phyloP scores from a whole-genome alignment of 2,113 vertebrate species.

The Python bivittatus region DNA sequence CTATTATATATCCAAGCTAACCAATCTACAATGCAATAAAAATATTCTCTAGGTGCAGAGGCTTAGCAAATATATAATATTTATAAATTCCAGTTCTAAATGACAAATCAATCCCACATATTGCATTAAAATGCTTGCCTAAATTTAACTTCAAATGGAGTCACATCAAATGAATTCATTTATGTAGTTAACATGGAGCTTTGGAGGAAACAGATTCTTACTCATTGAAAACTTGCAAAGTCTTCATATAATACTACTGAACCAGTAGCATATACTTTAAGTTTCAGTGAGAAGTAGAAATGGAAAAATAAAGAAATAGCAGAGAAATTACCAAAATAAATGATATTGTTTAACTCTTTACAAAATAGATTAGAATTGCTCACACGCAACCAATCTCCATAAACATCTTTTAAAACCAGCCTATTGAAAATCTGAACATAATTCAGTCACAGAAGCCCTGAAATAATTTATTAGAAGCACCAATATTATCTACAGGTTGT shows the following conservation, averaged over 20 bases:
- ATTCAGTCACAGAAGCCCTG: conserved; percentile 18
- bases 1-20: not conserved
- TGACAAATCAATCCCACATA: not conserved
- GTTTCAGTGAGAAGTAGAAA: not conserved
- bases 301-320: not conserved
- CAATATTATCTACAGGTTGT: not conserved
- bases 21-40: not conserved
- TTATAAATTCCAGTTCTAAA: not conserved
- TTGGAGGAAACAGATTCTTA: not conserved
- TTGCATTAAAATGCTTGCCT: not conserved
- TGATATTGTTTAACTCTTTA: not conserved
- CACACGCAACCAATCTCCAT: conserved; percentile 30
- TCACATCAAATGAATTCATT: not conserved
- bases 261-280: not conserved
- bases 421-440: conserved; percentile 11
- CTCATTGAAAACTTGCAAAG: rapidly evolving
- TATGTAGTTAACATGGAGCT: not conserved
- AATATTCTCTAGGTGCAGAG: not conserved
- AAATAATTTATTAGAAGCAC: conserved; percentile 4
- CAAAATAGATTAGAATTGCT: conserved; percentile 36
- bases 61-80: not conserved
- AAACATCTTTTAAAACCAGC: not conserved
- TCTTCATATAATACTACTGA: not conserved
- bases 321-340: conserved; percentile 34
- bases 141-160: not conserved